phyloP scores from a whole-genome alignment of 2,113 vertebrate species.

The Pterocles gutturalis region DNA sequence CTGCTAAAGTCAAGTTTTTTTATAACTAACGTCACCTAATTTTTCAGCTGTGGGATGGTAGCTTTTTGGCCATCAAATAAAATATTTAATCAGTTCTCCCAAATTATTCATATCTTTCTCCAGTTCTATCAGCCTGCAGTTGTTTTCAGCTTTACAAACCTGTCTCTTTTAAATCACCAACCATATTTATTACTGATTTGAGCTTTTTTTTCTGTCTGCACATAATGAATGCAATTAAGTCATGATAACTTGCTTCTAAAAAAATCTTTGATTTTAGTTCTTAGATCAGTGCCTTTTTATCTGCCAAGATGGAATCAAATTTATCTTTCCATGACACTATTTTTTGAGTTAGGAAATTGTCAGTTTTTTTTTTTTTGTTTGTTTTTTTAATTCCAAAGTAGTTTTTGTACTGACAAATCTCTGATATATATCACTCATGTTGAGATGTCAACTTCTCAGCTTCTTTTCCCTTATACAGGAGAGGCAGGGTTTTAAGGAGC shows the following conservation, averaged over 20 bases:
- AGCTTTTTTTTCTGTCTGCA: not conserved
- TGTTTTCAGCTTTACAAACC: conserved; percentile 47
- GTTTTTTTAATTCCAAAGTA: not conserved
- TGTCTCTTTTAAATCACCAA: conserved; percentile 31
- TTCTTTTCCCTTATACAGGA: not conserved
- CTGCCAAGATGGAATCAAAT: conserved; percentile 37
- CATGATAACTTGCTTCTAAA: conserved; percentile 15
- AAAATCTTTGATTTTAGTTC: conserved; percentile 21
- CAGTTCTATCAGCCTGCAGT: not conserved
- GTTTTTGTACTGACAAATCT: conserved; percentile 16
- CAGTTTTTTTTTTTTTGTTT: not conserved
- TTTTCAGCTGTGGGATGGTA: conserved; percentile 2
- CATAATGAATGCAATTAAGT: conserved; percentile 41
- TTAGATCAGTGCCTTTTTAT: conserved; percentile 50
- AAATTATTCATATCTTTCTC: conserved; percentile 47
- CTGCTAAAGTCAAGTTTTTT: not conserved
- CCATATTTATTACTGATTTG: conserved; percentile 19
- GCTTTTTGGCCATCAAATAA: conserved; percentile 45
- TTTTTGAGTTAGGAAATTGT: conserved; percentile 39
- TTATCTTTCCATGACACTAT: not conserved
- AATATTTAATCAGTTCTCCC: conserved; percentile 59
- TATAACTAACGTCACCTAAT: not conserved
- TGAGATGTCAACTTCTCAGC: not conserved
- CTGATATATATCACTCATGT: conserved; percentile 23
- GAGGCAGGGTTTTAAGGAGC: conserved; percentile 24